These are phyloP conservation scores for Rhopilema esculentum DNA, from an alignment of 30 jellyfish, hydroid and myxozoan species.

Conservation along the genomic window DNA sequence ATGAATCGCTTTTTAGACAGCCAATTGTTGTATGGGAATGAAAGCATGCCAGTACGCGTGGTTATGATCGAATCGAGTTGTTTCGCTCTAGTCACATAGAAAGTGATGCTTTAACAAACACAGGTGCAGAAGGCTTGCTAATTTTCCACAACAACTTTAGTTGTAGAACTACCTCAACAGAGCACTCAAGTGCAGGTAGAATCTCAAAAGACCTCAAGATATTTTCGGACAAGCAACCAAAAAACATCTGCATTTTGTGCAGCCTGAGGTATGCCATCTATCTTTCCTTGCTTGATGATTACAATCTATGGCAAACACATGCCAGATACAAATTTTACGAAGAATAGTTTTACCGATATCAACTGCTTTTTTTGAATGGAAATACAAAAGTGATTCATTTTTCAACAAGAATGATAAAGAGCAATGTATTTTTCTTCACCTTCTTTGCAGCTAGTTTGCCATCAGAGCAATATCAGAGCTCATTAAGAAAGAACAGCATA, in stretches of 20 bases:
- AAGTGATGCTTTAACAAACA: conserved; percentile 57
- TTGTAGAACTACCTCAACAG: conserved; percentile 2
- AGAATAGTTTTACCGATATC: no score
- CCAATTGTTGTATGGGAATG: conserved; percentile 61
- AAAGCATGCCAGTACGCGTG: conserved; percentile 76
- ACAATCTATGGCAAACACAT: background rate
- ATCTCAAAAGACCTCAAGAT: background rate
- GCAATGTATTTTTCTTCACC: no score
- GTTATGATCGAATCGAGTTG: conserved; percentile 20
- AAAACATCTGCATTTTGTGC: conserved; percentile 11
- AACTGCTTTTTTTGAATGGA: no score
- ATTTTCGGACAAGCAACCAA: background rate
- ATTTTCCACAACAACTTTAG: conserved; percentile 25
- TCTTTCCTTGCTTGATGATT: background rate
- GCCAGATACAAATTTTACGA: no score
- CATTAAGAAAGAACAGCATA: no score
- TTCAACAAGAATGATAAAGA: no score
- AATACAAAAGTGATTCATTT: no score
- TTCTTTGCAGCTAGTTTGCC: no score
- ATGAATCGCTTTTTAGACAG: conserved; percentile 62
- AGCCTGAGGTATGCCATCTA: background rate
- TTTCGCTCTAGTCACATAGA: conserved; percentile 15
- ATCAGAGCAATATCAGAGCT: no score
- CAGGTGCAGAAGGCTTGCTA: conserved; percentile 51
- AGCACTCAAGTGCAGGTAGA: conserved; percentile 16